Base-by-base conservation (phyloP, 1,140 invertebrate genomes). In the Brachionus angularis region DNA sequence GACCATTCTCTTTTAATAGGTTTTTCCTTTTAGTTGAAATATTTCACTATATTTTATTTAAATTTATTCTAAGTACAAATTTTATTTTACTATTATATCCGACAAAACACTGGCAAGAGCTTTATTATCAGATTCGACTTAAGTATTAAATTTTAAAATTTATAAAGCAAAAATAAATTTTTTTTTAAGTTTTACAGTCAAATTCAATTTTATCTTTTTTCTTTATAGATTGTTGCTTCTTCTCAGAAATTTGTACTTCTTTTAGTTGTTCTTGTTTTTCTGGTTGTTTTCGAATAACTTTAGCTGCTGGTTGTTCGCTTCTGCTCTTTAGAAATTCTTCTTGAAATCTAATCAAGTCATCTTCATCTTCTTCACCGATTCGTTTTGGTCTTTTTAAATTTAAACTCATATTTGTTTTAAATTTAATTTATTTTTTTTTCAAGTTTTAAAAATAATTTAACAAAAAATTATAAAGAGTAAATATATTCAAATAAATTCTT, bases 341-440 rank as follows among this genome's bases (percentile, higher is more conserved):
- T 64, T 82, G 81, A 69, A 79, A 77, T 67, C 75, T 73, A n/a
- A 81, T 73, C 27, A 82, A 73, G 71, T 82, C 81, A 36, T 81
- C 79, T 53, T 81, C 80, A 46, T 75, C 74, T 25, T 80, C 79
- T 16, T 75, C 75, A 36, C 64, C 4, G 18, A 72, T 25, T 4
- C 39, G 14, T 72, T 49, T 67, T 29, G 62, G 62, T 50, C 62
- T 2, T 47, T 67, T 67, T n/a, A 67, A 34, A 47, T 47, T 46
- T 3, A 0, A 10, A 47, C 29, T 50, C 62, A 67, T 67, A 46
- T 58, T 42, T 58, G 7, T 10, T 25, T 25, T 10, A 25, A 50
- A 14, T 47, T 47, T 47, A 47, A n/a, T 47, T 47, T 47, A n/a
- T n/a, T n/a, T n/a, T n/a, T n/a, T n/a, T n/a, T n/a, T n/a, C n/a